Conservation (phyloP, 2,113 vertebrate species). For the Paracanthobrama guichenoti region DNA sequence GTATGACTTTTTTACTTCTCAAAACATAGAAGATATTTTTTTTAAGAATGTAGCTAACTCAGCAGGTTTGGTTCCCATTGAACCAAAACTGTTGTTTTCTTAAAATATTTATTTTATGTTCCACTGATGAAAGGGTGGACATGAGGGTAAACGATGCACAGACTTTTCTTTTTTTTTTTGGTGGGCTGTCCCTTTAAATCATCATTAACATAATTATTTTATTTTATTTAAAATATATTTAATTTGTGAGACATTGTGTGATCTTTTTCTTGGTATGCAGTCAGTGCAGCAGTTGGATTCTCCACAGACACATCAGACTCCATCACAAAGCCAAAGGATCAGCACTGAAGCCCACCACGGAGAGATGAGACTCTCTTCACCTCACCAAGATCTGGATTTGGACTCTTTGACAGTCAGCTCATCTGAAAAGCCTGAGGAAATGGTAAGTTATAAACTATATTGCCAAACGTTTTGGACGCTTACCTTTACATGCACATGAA, state of each 20-base stretch:
- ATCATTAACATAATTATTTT: not conserved
- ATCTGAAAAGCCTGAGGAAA: conserved; percentile 31
- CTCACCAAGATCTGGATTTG: not conserved
- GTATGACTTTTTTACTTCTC: not conserved
- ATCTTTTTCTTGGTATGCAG: not conserved
- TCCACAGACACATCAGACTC: conserved; percentile 13
- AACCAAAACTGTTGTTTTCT: not conserved
- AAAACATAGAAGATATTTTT: not conserved
- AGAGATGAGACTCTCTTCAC: not conserved
- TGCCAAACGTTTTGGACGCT: no score
- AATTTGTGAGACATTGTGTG: not conserved
- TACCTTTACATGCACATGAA: no score
- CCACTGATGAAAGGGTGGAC: no score
- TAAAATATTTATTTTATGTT: not conserved
- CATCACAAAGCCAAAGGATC: conserved; percentile 50
- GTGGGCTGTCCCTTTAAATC: not conserved
- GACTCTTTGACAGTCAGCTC: not conserved
- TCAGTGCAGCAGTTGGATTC: conserved; percentile 3
- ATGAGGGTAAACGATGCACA: not conserved
- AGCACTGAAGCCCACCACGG: conserved; percentile 25
- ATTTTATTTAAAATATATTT: not conserved
- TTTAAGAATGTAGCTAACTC: not conserved
- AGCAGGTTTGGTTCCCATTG: not conserved
- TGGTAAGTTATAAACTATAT: not conserved
- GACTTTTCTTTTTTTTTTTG: not conserved